These are phyloP conservation scores for Rhagium mordax DNA, from an alignment of 2,888 invertebrate genomes.

Conservation along the genomic window DNA sequence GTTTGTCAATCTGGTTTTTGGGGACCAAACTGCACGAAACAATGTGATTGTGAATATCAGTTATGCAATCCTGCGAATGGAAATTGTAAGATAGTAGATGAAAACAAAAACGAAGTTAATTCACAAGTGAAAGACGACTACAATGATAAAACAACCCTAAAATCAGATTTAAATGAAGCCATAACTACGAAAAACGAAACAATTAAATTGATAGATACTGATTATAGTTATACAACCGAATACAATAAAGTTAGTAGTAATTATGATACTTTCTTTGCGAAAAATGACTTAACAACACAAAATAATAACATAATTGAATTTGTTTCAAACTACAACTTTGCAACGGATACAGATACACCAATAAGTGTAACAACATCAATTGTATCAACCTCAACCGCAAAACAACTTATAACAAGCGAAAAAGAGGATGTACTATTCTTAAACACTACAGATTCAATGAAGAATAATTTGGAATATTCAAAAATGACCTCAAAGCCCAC, in stretches of 20 bases:
- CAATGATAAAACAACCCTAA: background rate
- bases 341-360: background rate
- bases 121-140: background rate
- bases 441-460: background rate
- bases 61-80: constrained; percentile 29
- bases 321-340: background rate
- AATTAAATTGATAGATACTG: background rate
- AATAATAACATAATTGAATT: background rate
- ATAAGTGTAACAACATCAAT: background rate
- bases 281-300: background rate
- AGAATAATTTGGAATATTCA: background rate
- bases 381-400: background rate
- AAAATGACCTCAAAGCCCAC: background rate
- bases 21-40: constrained; percentile 82
- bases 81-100: background rate
- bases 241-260: background rate
- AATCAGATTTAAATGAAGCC: background rate
- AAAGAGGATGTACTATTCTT: background rate
- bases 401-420: background rate
- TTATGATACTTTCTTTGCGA: background rate
- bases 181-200: background rate
- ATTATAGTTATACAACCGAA: background rate
- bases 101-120: background rate
- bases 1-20: constrained; percentile 74
- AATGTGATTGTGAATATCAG: constrained; percentile 72